Evolutionary conservation across 2,888 invertebrate genomes (phyloP).

Genomic region (Ditula angustiorana): DNA sequence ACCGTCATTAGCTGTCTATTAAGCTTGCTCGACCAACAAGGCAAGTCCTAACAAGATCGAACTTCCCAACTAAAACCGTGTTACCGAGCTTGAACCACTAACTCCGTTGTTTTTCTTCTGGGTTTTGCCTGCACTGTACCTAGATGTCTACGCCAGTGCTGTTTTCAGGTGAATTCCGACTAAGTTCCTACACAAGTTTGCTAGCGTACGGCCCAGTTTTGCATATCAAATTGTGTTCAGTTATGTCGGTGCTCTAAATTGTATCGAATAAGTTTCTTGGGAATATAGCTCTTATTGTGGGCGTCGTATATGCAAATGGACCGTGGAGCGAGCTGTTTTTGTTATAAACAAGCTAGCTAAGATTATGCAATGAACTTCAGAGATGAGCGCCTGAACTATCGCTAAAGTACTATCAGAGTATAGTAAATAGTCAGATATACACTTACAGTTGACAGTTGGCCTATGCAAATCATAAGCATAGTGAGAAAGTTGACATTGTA

Average conservation of each 20-base stretch:
- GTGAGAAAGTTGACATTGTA: too few species aligned
- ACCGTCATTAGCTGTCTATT: constrained; percentile 33
- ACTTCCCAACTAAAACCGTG: constrained; percentile 38
- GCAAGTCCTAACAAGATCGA: constrained; percentile 39
- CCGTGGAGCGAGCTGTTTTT: constrained; percentile 30
- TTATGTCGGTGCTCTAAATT: constrained; percentile 48
- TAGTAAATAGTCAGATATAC: too few species aligned
- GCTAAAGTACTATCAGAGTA: neutral
- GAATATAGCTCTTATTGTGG: constrained; percentile 41
- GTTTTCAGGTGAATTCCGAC: constrained; percentile 44
- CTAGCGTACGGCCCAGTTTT: constrained; percentile 50
- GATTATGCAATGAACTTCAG: constrained; percentile 19
- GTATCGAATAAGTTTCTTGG: constrained; percentile 48
- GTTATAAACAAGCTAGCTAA: constrained; percentile 21
- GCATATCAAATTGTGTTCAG: constrained; percentile 53
- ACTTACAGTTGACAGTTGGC: too few species aligned
- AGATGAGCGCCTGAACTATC: constrained; percentile 4
- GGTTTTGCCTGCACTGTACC: constrained; percentile 35
- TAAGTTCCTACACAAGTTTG: constrained; percentile 51
- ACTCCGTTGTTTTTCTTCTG: constrained; percentile 47
- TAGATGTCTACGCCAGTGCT: constrained; percentile 41
- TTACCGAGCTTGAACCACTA: constrained; percentile 33
- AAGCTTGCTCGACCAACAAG: constrained; percentile 17
- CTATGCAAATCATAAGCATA: too few species aligned
- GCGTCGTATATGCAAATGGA: constrained; percentile 34